A percentile compares a stretch with the other conserved stretches of the same genome.
Evolutionary conservation across 2,888 invertebrate species (phyloP).

Genomic region (Yponomeuta cagnagella): DNA sequence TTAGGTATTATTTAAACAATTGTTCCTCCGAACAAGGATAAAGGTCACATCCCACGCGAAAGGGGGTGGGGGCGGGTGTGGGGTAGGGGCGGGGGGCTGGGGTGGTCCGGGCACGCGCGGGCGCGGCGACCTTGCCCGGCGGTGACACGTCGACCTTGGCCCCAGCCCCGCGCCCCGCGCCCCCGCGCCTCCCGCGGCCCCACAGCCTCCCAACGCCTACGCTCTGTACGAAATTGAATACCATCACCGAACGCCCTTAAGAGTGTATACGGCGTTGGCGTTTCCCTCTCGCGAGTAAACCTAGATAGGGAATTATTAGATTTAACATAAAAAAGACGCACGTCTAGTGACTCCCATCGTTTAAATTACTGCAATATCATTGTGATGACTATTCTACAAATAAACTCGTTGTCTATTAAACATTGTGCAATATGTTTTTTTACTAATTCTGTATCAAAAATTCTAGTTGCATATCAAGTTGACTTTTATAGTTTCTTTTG

Average conservation of each 20-base stretch:
- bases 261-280: no score
- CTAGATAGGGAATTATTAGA: no score
- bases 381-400: no score
- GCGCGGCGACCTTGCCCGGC: constrained; percentile 74
- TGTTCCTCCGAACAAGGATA: constrained; percentile 68
- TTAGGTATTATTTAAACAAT: constrained; percentile 54
- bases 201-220: constrained; percentile 26
- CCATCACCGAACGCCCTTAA: constrained; percentile 25
- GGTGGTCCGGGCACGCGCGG: constrained; percentile 49
- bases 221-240: constrained; percentile 15
- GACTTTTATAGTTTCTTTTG: no score
- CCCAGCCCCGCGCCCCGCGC: constrained; percentile 25
- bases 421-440: no score
- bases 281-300: no score
- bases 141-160: constrained; percentile 74
- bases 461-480: no score
- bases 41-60: constrained; percentile 74
- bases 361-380: no score
- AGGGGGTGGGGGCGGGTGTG: constrained; percentile 47
- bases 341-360: no score
- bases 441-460: no score
- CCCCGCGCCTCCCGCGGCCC: constrained; percentile 26
- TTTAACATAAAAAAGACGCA: no score
- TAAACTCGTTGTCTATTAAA: no score
- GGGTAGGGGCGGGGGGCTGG: constrained; percentile 37